A percentile compares a stretch with the other conserved stretches of the same genome.
These are phyloP conservation scores for Teleogryllus occipitalis DNA, from an alignment of 1,140 invertebrate genomes.

Conservation along the genomic window DNA sequence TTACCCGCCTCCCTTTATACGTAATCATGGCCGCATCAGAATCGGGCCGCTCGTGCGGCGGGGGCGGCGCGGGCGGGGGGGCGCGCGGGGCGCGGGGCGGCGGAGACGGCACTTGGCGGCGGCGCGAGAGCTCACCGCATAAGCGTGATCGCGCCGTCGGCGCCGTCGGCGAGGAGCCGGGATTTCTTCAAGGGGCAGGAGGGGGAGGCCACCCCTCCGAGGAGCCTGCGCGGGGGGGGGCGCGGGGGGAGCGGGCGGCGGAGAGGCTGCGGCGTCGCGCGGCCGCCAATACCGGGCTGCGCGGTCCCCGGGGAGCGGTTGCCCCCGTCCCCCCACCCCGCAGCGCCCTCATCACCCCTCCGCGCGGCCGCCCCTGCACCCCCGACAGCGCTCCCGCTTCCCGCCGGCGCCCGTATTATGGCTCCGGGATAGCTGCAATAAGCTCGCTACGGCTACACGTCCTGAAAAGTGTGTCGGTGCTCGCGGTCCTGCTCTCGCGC, in stretches of 20 bases:
- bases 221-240: no score
- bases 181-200: background rate
- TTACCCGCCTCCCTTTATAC: background rate
- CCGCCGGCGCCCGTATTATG: background rate
- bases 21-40: constrained; percentile 3
- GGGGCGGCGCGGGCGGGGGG: no score
- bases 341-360: background rate
- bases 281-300: background rate
- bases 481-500: background rate
- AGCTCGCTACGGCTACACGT: background rate
- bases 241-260: no score
- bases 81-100: no score
- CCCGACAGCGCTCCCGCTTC: background rate
- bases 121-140: background rate
- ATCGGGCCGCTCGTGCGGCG: background rate
- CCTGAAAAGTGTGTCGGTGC: background rate
- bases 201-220: no score
- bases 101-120: background rate
- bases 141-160: background rate
- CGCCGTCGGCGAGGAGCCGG: background rate
- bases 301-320: background rate
- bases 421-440: constrained; percentile 3
- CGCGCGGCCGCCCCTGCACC: background rate
- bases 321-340: background rate
- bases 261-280: background rate